A percentile compares a stretch with the other conserved stretches of the same genome.
Evolutionary conservation across 2,113 vertebrate species (phyloP).

Genomic region (Sphaerodactylus townsendi): DNA sequence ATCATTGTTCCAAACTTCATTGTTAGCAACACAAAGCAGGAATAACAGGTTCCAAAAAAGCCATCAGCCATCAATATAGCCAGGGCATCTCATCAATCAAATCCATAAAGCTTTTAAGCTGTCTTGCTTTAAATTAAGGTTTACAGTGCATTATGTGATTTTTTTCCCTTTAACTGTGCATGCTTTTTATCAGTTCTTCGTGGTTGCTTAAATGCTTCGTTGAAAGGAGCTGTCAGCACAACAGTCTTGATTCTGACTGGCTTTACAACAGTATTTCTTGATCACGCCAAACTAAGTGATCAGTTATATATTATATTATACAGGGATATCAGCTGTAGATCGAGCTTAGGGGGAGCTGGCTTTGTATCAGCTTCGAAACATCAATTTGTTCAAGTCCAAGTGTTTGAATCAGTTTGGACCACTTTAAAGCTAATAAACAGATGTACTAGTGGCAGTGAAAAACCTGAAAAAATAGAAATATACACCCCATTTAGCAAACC

Average conservation of each 20-base stretch:
- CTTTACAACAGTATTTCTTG: conserved; percentile 37
- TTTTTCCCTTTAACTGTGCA: conserved; percentile 62
- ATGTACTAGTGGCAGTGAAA: too few relatives aligned
- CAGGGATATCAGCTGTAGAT: too few relatives aligned
- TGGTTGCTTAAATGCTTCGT: conserved; percentile 70
- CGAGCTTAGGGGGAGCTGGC: too few relatives aligned
- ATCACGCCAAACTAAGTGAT: too few relatives aligned
- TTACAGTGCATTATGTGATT: conserved; percentile 72
- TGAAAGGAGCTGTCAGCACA: conserved; percentile 62
- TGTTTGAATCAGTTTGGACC: too few relatives aligned
- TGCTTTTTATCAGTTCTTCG: conserved; percentile 70
- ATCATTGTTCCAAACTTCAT: conserved; percentile 70
- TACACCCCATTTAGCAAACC: too few relatives aligned
- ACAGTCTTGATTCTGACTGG: conserved; percentile 27
- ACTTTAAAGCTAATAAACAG: too few relatives aligned
- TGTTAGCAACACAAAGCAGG: conserved; percentile 72
- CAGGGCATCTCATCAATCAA: conserved; percentile 71
- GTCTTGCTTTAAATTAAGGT: conserved; percentile 75
- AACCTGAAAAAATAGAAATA: too few relatives aligned
- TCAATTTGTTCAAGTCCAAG: too few relatives aligned
- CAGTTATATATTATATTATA: too few relatives aligned
- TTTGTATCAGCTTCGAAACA: too few relatives aligned
- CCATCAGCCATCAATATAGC: conserved; percentile 70
- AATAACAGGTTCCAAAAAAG: conserved; percentile 68
- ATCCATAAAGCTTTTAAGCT: conserved; percentile 73